Base-by-base conservation (phyloP, 2,113 vertebrate genomes). In the Cettia cetti region DNA sequence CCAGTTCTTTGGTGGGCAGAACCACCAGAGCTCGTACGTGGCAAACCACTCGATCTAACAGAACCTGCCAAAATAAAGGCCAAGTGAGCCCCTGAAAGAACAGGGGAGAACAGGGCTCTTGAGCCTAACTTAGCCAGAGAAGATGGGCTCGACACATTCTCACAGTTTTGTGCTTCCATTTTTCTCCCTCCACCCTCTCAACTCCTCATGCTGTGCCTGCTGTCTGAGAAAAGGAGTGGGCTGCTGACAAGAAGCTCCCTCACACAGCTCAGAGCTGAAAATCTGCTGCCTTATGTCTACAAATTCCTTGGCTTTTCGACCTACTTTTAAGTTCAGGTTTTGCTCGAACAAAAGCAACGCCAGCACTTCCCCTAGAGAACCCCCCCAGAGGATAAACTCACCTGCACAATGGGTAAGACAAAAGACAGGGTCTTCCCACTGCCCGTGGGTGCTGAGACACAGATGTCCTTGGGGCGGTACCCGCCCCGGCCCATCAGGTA, bases 361-460 rank as follows among this genome's bases (percentile, higher is more conserved):
- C 17, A 35, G 12, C 20, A 31, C 2, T 12, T 69, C 22, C 19
- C 22, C 35, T 14, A n/a, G 21, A 47, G 50, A 4, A 1, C 4
- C 6, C 4, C 6, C 15, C 2, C 50, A 33, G 16, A 11, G 18
- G 15, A 7, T 14, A 2, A 49, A 35, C 97, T 97, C 83, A 99
- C 99, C 98, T 99, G 99, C 40, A 99, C 95, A 61, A 99, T 97
- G 2, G 99, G 99, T 52, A 99, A 96, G 93, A 99, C 98, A 28
- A 99, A 99, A 2, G 99, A 95, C 84, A 99, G 95, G 0, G 99
- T 99, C 95, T 99, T 99, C 33, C 99, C 99, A 4, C 99, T 99
- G 92, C 99, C 99, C 1, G 99, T 99, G 4, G 99, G 99, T 14
- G 99, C 99, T 0, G 99, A 99, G 53, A 99, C 98, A 22, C 99